Conservation (phyloP, 1,140 invertebrate genomes). For the Aradophagus sp. region DNA sequence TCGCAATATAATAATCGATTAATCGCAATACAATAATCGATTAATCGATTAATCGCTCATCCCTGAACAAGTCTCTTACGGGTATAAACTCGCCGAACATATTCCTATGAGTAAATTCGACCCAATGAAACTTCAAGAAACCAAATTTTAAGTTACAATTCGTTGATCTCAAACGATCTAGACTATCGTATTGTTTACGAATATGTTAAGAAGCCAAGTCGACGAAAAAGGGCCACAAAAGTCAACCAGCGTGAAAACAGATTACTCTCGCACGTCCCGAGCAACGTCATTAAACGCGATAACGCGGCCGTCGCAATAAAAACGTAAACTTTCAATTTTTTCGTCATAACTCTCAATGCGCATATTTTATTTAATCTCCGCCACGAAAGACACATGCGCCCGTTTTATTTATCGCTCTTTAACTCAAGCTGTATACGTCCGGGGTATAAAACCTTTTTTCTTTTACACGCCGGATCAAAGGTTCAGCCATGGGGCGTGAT, state of each 20-base stretch:
- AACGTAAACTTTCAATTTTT: slow-evolving; percentile 43
- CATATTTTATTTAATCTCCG: slow-evolving; percentile 52
- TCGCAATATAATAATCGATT: no score
- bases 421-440: slow-evolving; percentile 41
- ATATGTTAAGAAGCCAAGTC: no score
- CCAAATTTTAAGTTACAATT: no score
- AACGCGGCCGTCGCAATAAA: slow-evolving; percentile 39
- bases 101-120: no score
- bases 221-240: slow-evolving; percentile 14
- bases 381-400: slow-evolving; percentile 32
- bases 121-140: no score
- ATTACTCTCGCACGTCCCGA: slow-evolving; percentile 13
- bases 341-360: slow-evolving; percentile 35
- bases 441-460: slow-evolving; percentile 37
- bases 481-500: slow-evolving; percentile 52
- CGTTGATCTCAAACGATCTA: no score
- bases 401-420: slow-evolving; percentile 53
- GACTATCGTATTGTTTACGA: no score
- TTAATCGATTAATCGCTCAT: no score
- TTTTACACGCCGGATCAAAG: slow-evolving; percentile 40
- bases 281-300: slow-evolving; percentile 28
- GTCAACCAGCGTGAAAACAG: slow-evolving; percentile 5
- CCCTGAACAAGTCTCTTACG: no score
- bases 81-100: no score
- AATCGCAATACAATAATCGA: no score